A percentile compares a stretch with the other conserved stretches of the same genome.
phyloP scores from a whole-genome alignment of 1,140 invertebrate species.

The Alviniconcha marisindica region DNA sequence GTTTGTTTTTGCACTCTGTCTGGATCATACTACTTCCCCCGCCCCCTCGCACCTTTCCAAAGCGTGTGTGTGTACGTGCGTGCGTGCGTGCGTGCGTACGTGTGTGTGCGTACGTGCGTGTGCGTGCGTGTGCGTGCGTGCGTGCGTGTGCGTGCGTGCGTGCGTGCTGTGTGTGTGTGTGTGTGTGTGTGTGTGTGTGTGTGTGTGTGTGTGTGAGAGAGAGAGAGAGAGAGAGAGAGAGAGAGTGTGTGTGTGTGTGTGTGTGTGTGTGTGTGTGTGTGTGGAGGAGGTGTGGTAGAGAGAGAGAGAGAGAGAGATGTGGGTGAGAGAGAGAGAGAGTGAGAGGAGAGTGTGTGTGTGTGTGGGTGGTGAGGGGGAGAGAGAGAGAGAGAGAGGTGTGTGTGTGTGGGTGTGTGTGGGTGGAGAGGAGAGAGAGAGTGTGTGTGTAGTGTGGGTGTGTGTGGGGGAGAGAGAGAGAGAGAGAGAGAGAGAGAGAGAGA shows the following conservation, averaged over 20 bases:
- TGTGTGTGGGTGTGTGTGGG: background rate
- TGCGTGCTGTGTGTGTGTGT: background rate
- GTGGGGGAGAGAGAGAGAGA: background rate
- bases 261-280: conserved; percentile 4
- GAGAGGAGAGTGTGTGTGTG: background rate
- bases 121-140: background rate
- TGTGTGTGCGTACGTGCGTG: no score
- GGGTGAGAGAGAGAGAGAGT: background rate
- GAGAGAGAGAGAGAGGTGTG: no score
- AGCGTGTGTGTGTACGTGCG: no score
- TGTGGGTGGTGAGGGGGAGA: background rate
- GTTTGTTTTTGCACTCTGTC: background rate
- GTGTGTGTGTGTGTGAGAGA: background rate
- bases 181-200: background rate
- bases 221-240: background rate
- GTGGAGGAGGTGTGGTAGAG: background rate
- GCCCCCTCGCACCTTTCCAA: no score
- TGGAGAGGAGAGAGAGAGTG: background rate
- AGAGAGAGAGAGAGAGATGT: background rate
- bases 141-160: no score
- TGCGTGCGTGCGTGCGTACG: no score
- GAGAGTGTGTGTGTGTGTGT: background rate
- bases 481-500: no score
- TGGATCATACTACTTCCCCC: no score
- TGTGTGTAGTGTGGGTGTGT: background rate